Evolutionary conservation across 2,797 vertebrate genomes (phyloP), one percentile per base, ranked within the genome.

Genomic region (Pipistrellus pipistrellus): DNA sequence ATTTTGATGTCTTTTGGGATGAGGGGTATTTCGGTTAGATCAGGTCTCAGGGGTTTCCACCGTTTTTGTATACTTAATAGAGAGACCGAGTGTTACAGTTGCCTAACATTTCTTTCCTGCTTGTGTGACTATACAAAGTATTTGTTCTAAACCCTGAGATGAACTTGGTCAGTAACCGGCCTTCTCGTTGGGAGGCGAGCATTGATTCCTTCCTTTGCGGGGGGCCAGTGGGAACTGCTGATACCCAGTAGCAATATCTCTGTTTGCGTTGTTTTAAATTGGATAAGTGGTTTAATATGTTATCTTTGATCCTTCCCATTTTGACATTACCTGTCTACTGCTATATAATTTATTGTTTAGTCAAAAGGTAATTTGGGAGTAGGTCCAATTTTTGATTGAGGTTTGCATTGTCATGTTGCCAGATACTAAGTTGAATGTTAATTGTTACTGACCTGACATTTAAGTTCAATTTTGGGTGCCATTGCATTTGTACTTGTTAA

Each of bases 331-430:
- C 46, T 75, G 3, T 84, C 94, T 93, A 88, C 32, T 53, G 90
- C 93, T 90, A 53, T 95, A 6, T 32, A 96, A 51, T 94, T 95
- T 94, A 64, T 77, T 77, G 88, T 93, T 85, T 48, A 91, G 91
- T 97, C 86, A 81, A 62, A 90, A 96, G 46, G 32, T 64, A 11
- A 41, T 41, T 88, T 3, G 21, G 80, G 88, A 93, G 83, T 92
- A 87, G 32, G 85, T 91, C 46, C 77, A 81, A 87, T 88, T 96
- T 97, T 95, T 97, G 87, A 84, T 84, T 95, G 88, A 94, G 89
- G 55, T 91, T 93, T 97, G 71, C 91, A 76, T 92, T 95, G 83
- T 94, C 85, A 53, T 55, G 23, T 76, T 95, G 82, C 77, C 87
- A 91, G 38, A 88, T 88, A 55, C 59, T 71, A 89, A 93, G 83